phyloP scores from a whole-genome alignment of 64 coral and sea anemone species.

The Acropora tenuis region DNA sequence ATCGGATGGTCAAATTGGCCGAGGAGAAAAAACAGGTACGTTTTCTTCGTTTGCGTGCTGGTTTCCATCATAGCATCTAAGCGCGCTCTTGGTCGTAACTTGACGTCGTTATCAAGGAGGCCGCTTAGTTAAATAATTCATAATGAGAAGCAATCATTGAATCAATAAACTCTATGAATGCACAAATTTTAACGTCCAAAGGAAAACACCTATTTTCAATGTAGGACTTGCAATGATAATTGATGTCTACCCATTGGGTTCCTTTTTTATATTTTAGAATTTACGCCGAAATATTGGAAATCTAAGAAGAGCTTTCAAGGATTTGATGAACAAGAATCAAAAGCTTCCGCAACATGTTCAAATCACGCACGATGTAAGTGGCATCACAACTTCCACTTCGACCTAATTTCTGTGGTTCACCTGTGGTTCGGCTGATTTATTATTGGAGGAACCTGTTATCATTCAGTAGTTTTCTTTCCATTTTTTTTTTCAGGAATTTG shows the following conservation, averaged over 20 bases:
- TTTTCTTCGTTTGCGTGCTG: neutral
- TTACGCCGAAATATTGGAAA: slow-evolving; percentile 80
- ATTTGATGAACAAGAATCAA: slow-evolving; percentile 80
- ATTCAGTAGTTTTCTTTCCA: neutral
- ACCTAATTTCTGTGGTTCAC: neutral
- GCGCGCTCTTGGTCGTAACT: too few species aligned
- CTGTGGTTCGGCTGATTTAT: neutral
- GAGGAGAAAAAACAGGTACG: slow-evolving; percentile 99
- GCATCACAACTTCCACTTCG: neutral
- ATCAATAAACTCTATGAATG: too few species aligned
- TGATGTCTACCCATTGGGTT: neutral
- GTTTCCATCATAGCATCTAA: neutral
- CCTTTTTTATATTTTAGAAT: slow-evolving; percentile 59
- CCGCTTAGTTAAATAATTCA: too few species aligned
- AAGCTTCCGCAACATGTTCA: slow-evolving; percentile 84
- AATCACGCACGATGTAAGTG: slow-evolving; percentile 70
- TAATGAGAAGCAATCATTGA: neutral
- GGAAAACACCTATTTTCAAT: too few species aligned
- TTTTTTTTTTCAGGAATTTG: slow-evolving; percentile 74
- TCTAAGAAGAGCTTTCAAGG: slow-evolving; percentile 87
- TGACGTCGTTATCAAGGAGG: too few species aligned
- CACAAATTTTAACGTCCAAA: too few species aligned
- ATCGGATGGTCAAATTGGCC: slow-evolving; percentile 94
- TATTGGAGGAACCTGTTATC: neutral
- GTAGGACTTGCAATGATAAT: too few species aligned